Percentiles rank a stretch among this genome's conserved stretches.
Conservation (phyloP, 2,888 invertebrate genomes). For the Petrophora chlorosata region DNA sequence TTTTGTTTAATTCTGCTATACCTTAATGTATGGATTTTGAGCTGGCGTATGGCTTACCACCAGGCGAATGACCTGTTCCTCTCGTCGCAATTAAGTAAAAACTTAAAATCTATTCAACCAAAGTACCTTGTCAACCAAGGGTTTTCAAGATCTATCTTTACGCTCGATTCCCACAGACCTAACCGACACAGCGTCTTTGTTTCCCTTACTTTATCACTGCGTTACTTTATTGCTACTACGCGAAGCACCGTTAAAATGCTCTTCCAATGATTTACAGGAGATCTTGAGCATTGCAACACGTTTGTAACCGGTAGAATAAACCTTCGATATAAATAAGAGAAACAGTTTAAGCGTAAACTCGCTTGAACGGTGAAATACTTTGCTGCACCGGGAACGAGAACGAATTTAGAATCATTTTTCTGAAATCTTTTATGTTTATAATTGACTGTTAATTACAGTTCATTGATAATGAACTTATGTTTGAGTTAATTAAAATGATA, state of each 20-base stretch:
- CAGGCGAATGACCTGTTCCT: too few relatives aligned
- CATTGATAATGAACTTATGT: not conserved
- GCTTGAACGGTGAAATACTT: slow-evolving; percentile 13
- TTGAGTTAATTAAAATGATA: too few relatives aligned
- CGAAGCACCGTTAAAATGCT: slow-evolving; percentile 9
- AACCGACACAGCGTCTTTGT: not conserved
- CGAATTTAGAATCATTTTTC: not conserved
- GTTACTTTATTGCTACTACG: slow-evolving; percentile 3
- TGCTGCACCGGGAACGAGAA: not conserved
- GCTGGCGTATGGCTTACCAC: too few relatives aligned
- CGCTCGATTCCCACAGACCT: not conserved
- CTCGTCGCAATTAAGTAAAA: too few relatives aligned
- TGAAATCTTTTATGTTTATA: too few relatives aligned
- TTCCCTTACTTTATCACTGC: slow-evolving; percentile 6
- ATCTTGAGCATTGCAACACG: slow-evolving; percentile 4
- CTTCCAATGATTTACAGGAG: slow-evolving; percentile 9
- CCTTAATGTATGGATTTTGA: too few relatives aligned
- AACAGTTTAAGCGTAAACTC: not conserved
- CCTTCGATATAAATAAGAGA: slow-evolving; percentile 9
- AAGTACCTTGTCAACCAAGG: too few relatives aligned
- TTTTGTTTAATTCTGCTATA: too few relatives aligned
- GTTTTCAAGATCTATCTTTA: not conserved
- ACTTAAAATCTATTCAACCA: too few relatives aligned
- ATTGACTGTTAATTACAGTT: too few relatives aligned
- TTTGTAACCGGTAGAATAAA: slow-evolving; percentile 12